A percentile compares a stretch with the other conserved stretches of the same genome.
Conservation (phyloP, 2,888 invertebrate genomes). For the Lobophora halterata region DNA sequence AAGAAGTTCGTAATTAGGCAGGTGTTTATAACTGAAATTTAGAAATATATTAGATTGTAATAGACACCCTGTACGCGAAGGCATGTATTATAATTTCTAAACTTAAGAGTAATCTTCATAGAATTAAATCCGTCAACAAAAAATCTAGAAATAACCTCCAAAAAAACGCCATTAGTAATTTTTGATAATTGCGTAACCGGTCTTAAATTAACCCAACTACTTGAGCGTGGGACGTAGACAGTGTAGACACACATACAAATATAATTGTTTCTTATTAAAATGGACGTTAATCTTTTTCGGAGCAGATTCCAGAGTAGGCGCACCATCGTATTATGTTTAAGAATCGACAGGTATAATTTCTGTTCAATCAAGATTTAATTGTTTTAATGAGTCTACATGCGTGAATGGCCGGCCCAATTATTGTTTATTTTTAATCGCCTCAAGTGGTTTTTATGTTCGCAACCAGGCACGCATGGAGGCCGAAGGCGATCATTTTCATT, state of each 20-base stretch:
- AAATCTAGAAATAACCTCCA: conserved; percentile 61
- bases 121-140: conserved; percentile 52
- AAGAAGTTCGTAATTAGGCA: too few relatives aligned
- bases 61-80: too few relatives aligned
- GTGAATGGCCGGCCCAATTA: conserved; percentile 80
- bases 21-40: too few relatives aligned
- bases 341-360: conserved; percentile 81
- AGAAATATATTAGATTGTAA: too few relatives aligned
- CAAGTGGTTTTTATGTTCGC: conserved; percentile 79
- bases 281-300: conserved; percentile 78
- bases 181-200: conserved; percentile 76
- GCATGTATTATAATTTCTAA: conserved; percentile 41
- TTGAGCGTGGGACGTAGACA: conserved; percentile 72
- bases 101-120: conserved; percentile 30
- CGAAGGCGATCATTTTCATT: conserved; percentile 78
- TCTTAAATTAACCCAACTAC: conserved; percentile 68
- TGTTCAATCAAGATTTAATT: conserved; percentile 82
- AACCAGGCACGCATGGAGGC: conserved; percentile 75
- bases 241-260: conserved; percentile 67
- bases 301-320: conserved; percentile 69
- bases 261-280: conserved; percentile 81
- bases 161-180: conserved; percentile 73
- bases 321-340: conserved; percentile 77
- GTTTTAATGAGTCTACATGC: conserved; percentile 81
- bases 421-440: conserved; percentile 81